Conservation (phyloP, 2,797 vertebrate genomes). For the Crotalus adamanteus region DNA sequence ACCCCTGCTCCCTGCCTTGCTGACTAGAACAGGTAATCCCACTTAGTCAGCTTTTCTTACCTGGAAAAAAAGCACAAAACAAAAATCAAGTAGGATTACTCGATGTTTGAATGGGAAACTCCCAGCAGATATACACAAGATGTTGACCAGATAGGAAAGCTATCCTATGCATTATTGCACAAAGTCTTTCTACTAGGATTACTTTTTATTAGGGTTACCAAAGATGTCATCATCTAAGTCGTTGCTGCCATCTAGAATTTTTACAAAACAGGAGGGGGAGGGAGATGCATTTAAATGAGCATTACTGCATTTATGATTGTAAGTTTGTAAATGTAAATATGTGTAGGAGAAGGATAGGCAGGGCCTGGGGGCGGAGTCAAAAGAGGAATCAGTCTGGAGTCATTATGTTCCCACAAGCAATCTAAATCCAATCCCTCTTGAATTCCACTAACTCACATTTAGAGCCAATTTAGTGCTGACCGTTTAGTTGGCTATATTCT, state of each 20-base stretch:
- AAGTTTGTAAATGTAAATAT: too few relatives aligned
- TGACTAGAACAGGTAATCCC: neutral
- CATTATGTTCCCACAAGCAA: too few relatives aligned
- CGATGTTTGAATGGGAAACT: neutral
- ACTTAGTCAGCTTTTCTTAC: neutral
- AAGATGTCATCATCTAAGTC: neutral
- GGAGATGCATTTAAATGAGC: too few relatives aligned
- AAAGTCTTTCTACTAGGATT: neutral
- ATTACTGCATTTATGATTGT: too few relatives aligned
- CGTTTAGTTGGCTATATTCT: too few relatives aligned
- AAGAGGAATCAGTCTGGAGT: too few relatives aligned
- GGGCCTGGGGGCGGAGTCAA: too few relatives aligned
- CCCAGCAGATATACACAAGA: neutral
- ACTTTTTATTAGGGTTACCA: neutral
- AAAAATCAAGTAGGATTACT: neutral
- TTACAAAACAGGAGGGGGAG: neutral
- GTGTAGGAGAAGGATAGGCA: too few relatives aligned
- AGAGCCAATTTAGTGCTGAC: too few relatives aligned
- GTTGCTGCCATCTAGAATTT: neutral
- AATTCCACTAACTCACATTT: too few relatives aligned
- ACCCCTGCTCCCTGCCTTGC: neutral
- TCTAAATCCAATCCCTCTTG: too few relatives aligned
- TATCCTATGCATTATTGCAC: neutral
- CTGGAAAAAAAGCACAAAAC: neutral
- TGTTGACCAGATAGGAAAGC: neutral